A percentile compares a stretch with the other conserved stretches of the same genome.
phyloP scores from a whole-genome alignment of 1,140 invertebrate genomes.

The Trialeurodes vaporariorum region DNA sequence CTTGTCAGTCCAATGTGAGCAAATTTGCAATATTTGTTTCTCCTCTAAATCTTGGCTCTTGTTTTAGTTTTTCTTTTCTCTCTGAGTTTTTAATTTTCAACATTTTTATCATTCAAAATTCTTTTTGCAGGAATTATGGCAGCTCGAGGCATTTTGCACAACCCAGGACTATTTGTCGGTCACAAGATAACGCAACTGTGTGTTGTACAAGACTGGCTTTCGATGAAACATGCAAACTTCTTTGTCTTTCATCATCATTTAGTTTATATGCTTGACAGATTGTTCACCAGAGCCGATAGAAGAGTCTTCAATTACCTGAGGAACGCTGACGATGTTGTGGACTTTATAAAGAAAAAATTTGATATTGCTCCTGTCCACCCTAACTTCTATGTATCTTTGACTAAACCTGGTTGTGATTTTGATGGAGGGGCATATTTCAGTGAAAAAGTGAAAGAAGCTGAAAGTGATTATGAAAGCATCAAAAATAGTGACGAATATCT shows the following conservation, averaged over 20 bases:
- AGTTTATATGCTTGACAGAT: slow-evolving; percentile 82
- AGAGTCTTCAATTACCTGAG: slow-evolving; percentile 13
- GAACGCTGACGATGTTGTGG: slow-evolving; percentile 11
- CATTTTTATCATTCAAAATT: too few species aligned
- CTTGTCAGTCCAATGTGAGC: too few species aligned
- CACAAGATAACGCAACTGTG: slow-evolving; percentile 50
- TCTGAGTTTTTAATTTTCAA: too few species aligned
- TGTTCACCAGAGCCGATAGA: slow-evolving; percentile 50
- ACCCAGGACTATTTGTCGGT: slow-evolving; percentile 79
- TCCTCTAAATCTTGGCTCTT: too few species aligned
- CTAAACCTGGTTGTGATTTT: not conserved
- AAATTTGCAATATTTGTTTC: too few species aligned
- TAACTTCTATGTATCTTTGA: not conserved
- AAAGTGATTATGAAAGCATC: not conserved
- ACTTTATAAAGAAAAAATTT: slow-evolving; percentile 12
- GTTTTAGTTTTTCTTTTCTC: too few species aligned
- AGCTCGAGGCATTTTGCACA: slow-evolving; percentile 76
- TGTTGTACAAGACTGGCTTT: slow-evolving; percentile 79
- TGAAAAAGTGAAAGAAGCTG: not conserved
- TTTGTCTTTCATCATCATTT: slow-evolving; percentile 84
- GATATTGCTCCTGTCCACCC: not conserved
- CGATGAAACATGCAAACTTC: slow-evolving; percentile 57
- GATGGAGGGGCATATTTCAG: not conserved
- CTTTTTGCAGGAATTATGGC: slow-evolving; percentile 73
- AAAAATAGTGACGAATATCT: not conserved